Percentiles rank a stretch among this genome's conserved stretches.
phyloP scores from a whole-genome alignment of 1,140 invertebrate species.

The Episyrphus balteatus region DNA sequence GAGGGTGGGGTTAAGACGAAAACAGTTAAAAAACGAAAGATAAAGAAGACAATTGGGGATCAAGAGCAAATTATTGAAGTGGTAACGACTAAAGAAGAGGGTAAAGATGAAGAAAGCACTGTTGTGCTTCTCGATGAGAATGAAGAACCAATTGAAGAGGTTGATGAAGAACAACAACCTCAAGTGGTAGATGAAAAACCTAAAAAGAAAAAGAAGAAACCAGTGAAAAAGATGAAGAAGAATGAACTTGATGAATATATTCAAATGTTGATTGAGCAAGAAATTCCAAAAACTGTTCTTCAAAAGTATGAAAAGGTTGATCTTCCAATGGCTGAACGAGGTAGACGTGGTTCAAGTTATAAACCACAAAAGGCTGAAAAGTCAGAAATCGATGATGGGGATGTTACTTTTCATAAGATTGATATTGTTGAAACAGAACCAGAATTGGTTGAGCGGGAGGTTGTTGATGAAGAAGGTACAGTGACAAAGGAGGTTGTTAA shows the following conservation, averaged over 20 bases:
- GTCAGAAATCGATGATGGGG: constrained; percentile 24
- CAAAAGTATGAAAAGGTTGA: constrained; percentile 27
- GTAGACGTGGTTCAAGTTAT: constrained; percentile 22
- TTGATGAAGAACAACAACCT: constrained; percentile 2
- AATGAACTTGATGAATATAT: constrained; percentile 5
- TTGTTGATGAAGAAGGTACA: background rate
- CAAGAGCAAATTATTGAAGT: constrained; percentile 12
- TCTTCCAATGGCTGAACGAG: constrained; percentile 26
- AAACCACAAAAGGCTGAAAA: constrained; percentile 20
- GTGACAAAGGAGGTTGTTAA: background rate
- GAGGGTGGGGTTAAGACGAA: constrained; percentile 12
- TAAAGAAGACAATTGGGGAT: constrained; percentile 16
- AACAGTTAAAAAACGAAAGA: constrained; percentile 16
- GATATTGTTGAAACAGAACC: constrained; percentile 11
- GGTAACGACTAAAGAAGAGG: constrained; percentile 9
- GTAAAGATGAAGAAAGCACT: constrained; percentile 16
- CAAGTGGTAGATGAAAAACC: constrained; percentile 13
- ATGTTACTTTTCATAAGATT: constrained; percentile 6
- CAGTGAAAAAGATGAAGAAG: constrained; percentile 19
- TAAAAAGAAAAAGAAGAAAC: constrained; percentile 22
- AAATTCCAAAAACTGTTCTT: constrained; percentile 35
- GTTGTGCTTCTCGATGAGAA: constrained; percentile 5
- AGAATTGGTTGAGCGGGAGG: constrained; percentile 14
- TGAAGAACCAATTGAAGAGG: constrained; percentile 2
- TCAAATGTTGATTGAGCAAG: constrained; percentile 29